Evolutionary conservation across 2,888 invertebrate species (phyloP), one percentile per base, ranked within the genome.

Genomic region (Beris morrisii): DNA sequence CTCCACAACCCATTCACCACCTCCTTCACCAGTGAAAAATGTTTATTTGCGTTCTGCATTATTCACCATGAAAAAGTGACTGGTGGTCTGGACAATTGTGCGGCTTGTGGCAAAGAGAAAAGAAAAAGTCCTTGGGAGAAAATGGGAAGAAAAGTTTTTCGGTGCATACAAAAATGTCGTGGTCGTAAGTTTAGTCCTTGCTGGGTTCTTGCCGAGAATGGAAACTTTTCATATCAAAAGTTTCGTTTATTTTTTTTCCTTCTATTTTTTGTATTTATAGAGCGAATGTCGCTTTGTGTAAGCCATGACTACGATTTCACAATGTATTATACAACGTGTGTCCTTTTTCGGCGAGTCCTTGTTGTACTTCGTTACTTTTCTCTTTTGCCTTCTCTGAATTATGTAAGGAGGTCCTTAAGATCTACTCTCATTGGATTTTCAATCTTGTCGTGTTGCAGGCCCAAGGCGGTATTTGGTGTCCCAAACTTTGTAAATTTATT

Each of bases 1-100:
- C 38, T 7, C 9, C 38, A 9, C 38, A 38, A 1, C 38, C 5
- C 38, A 38, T 38, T 9, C 38, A 38, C 38, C 38, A 38, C 9
- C 38, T 38, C 3, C 9, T 38, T 38, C 38, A 7, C 38, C 38
- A 61, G 56, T 68, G 68, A 68, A 61, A 65, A 68, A 68, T 68
- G 68, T 68, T 67, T 68, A 65, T 68, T 68, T 68, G 64, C 65
- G 58, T 65, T 68, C 50, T 65, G 65, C 68, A 68, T 68, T 65
- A 68, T 68, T 65, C 58, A 61, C 38, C 56, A 68, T 65, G 65
- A 65, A 68, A 65, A 65, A 68, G 55, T 59, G 55, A 50, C 43
- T 64, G 54, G 64, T 64, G 64, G 65, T 64, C 54, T 55, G 64
- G 64, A 59, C 58, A 59, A 55, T 61, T 61, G 59, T 48, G 44